phyloP scores from a whole-genome alignment of 2,113 vertebrate species.

The Prunella himalayana region DNA sequence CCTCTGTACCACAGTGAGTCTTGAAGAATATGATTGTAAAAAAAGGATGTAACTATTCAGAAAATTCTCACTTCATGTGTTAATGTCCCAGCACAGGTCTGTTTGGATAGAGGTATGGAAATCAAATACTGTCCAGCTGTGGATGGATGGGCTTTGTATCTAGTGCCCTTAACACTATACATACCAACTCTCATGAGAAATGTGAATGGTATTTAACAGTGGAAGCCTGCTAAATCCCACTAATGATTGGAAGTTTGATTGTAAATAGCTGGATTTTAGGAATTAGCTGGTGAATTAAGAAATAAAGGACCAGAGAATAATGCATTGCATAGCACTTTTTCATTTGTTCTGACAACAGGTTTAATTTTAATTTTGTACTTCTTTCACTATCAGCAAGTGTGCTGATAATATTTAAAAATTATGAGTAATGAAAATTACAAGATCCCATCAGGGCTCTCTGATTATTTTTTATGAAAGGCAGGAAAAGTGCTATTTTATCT shows the following conservation, averaged over 20 bases:
- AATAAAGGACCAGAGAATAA: background rate
- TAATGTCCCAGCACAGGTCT: constrained; percentile 22
- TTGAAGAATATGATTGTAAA: constrained; percentile 26
- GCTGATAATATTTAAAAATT: background rate
- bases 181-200: constrained; percentile 30
- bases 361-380: constrained; percentile 24
- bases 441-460: background rate
- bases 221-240: background rate
- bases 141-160: background rate
- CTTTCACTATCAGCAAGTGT: constrained; percentile 2
- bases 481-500: constrained; percentile 30
- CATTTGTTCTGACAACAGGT: constrained; percentile 2
- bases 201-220: background rate
- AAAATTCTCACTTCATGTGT: constrained; percentile 44
- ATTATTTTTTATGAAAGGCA: constrained; percentile 31
- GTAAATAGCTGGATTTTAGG: constrained; percentile 8
- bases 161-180: background rate
- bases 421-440: background rate
- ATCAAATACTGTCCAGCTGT: constrained; percentile 11
- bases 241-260: constrained; percentile 1
- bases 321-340: background rate
- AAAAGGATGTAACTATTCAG: constrained; percentile 26
- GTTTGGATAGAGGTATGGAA: constrained; percentile 46
- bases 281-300: constrained; percentile 17
- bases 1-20: background rate